Evolutionary conservation across 1,140 invertebrate species (phyloP), one percentile per base, ranked within the genome.

Genomic region (Scaptomyza graminum): DNA sequence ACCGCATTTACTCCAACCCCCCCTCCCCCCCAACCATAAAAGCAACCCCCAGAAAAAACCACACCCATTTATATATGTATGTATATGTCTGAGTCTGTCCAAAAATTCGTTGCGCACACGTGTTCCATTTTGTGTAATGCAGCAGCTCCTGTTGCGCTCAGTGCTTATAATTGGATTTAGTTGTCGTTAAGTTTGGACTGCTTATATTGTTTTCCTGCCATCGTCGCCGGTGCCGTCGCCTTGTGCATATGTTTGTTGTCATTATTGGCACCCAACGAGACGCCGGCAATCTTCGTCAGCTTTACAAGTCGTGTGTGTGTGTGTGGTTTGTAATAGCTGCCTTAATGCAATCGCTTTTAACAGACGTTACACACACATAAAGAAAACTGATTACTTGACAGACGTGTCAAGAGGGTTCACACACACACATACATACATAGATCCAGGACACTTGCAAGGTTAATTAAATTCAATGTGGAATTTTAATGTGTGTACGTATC

Each of bases 141-240:
- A 31, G 31, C 46, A 50, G 61, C 68, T 84, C 65, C 76, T 77
- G 80, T 80, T 80, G 81, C 81, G 76, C 60, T 65, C 60, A 31
- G 60, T 49, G 67, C 69, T 75, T 72, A 75, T 85, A 85, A 85
- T 87, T 85, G 81, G 81, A 85, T 85, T 85, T 85, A 87, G 81
- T 87, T 87, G 81, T 85, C 81, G 74, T 87, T 81, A 78, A 85
- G 70, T 68, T 85, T 71, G 66, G 74, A 69, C 73, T 74, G 66
- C 74, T 82, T 74, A 75, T 83, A 75, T 83, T 83, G 79, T 83
- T 66, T 63, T 43, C 44, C 5, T 28, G 28, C 28, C 28, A 28
- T 5, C 28, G 28, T 7, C 28, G 28, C 7, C 28, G 28, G 1
- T 41, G 31, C 69, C 44, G 47, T 47, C 50, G 31, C 8, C 28